A percentile compares a stretch with the other conserved stretches of the same genome.
phyloP scores from a whole-genome alignment of 2,888 invertebrate genomes.

The Sepioteuthis lessoniana region DNA sequence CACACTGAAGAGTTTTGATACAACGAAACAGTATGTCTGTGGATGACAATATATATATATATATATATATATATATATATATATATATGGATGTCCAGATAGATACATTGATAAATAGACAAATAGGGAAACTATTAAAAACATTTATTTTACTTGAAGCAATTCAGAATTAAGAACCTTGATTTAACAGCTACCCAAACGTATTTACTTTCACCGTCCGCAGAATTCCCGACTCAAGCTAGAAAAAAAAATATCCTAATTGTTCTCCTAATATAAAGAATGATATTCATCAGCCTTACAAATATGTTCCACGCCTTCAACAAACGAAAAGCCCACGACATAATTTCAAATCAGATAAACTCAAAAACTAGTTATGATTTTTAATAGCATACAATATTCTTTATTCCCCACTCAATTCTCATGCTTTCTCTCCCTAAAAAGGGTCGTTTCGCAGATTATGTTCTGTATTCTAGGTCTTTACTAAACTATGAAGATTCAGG shows the following conservation, averaged over 20 bases:
- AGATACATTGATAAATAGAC: no score
- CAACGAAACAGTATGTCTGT: no score
- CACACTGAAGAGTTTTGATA: no score
- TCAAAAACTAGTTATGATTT: background rate
- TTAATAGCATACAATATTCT: background rate
- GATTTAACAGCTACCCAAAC: no score
- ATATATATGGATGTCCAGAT: no score
- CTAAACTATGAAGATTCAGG: background rate
- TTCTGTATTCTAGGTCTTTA: background rate
- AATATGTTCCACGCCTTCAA: background rate
- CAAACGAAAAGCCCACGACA: background rate
- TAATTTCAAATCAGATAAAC: background rate
- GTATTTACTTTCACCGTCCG: no score
- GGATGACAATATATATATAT: no score
- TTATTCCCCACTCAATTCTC: background rate
- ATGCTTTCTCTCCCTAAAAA: accelerated
- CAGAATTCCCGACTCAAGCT: no score
- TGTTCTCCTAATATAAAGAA: background rate
- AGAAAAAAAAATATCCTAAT: background rate
- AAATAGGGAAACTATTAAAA: no score
- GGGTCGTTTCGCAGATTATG: background rate
- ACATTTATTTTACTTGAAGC: no score
- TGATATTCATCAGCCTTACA: background rate
- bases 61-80: no score
- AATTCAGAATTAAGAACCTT: no score